A percentile compares a stretch with the other conserved stretches of the same genome.
Evolutionary conservation across 2,888 invertebrate species (phyloP).

Genomic region (Amphimallon solstitiale): DNA sequence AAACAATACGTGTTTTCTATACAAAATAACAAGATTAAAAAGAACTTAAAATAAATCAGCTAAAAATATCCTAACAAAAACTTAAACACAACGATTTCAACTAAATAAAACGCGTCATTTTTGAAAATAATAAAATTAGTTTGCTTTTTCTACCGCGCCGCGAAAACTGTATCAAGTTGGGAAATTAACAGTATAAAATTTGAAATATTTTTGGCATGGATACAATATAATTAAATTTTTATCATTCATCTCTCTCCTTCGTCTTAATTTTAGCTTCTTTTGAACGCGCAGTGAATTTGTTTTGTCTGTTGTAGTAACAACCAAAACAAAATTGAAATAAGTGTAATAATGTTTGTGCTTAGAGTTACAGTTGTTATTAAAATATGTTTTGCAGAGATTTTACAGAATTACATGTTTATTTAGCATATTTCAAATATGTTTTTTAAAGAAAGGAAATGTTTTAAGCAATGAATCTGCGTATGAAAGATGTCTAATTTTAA

Average conservation of each 20-base stretch:
- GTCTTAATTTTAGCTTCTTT: neutral
- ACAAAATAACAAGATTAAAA: neutral
- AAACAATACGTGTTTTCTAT: no score
- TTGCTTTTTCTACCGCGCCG: conserved; percentile 7
- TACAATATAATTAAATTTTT: conserved; percentile 12
- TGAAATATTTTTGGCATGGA: conserved; percentile 10
- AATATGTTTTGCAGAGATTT: no score
- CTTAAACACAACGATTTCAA: neutral
- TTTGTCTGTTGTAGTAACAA: no score
- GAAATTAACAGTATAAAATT: conserved; percentile 1
- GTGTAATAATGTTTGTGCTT: no score
- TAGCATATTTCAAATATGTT: no score
- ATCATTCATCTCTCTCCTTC: neutral
- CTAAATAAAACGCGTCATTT: conserved; percentile 4
- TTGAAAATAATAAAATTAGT: conserved; percentile 18
- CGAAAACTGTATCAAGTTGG: conserved; percentile 2
- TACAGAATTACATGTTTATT: no score
- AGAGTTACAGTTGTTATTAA: no score
- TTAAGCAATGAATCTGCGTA: no score
- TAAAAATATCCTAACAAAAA: neutral
- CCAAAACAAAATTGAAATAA: no score
- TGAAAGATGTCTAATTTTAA: no score
- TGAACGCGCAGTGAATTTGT: no score
- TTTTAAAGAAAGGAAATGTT: no score
- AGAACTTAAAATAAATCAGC: neutral